Conservation (phyloP, 2,888 invertebrate species). For the Mythimna impura region DNA sequence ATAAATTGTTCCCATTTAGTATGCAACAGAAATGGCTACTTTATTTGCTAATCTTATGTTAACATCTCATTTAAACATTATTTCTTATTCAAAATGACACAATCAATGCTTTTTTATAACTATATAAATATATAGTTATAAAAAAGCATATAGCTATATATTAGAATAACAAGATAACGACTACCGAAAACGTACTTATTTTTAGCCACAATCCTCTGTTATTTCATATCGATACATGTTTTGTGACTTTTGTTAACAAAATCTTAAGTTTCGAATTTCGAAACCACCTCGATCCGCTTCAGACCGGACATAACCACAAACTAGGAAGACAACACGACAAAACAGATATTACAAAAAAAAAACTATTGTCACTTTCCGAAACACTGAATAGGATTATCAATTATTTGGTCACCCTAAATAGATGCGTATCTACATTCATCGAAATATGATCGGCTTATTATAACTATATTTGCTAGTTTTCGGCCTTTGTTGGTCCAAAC, state of each 20-base stretch:
- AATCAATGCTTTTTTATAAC: slow-evolving; percentile 30
- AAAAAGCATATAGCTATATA: slow-evolving; percentile 6
- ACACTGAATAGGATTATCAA: slow-evolving; percentile 81
- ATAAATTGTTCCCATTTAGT: slow-evolving; percentile 31
- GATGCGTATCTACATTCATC: slow-evolving; percentile 77
- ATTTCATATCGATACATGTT: slow-evolving; percentile 18
- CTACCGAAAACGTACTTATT: slow-evolving; percentile 27
- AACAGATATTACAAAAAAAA: slow-evolving; percentile 69
- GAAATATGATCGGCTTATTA: slow-evolving; percentile 88
- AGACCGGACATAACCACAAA: slow-evolving; percentile 64
- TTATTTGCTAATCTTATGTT: slow-evolving; percentile 50
- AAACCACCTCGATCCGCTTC: slow-evolving; percentile 44
- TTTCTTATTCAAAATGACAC: slow-evolving; percentile 42
- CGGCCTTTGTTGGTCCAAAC: slow-evolving; percentile 75
- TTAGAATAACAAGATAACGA: slow-evolving; percentile 47
- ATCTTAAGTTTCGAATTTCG: slow-evolving; percentile 50
- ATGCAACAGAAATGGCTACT: slow-evolving; percentile 33
- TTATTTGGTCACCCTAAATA: slow-evolving; percentile 83
- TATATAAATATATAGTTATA: no score
- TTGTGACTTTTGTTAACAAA: slow-evolving; percentile 25
- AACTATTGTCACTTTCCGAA: slow-evolving; percentile 75
- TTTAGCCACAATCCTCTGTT: slow-evolving; percentile 20
- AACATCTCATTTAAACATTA: slow-evolving; percentile 38
- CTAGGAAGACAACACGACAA: slow-evolving; percentile 68
- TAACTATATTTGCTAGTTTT: slow-evolving; percentile 88